Conservation (phyloP, 2,797 vertebrate genomes). For the Chaetophractus vellerosus region DNA sequence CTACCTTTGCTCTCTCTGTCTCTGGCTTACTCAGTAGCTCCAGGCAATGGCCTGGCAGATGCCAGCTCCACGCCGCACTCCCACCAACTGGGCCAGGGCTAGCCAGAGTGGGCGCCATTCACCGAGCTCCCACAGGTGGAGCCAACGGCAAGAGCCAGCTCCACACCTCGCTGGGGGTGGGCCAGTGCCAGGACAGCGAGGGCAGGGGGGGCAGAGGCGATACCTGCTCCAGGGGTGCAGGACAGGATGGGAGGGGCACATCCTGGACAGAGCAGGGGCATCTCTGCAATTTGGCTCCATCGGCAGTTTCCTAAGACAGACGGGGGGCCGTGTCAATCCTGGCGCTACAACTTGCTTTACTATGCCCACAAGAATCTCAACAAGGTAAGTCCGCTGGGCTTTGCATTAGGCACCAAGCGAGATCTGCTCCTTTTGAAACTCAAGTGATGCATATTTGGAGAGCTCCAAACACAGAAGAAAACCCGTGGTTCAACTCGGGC, state of each 20-base stretch:
- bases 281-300: not conserved
- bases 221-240: not conserved
- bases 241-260: not conserved
- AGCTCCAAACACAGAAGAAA: conserved; percentile 47
- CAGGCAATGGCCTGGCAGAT: not conserved
- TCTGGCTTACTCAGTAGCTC: not conserved
- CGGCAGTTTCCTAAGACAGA: not conserved
- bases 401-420: not conserved
- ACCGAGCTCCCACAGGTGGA: not conserved
- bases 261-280: not conserved
- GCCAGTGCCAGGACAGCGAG: too few relatives aligned
- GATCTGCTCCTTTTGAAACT: not conserved
- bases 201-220: too few relatives aligned
- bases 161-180: not conserved
- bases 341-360: not conserved
- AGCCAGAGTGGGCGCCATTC: not conserved
- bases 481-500: not conserved
- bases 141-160: not conserved
- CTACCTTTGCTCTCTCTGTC: not conserved
- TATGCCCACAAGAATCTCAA: not conserved
- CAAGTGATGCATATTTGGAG: not conserved
- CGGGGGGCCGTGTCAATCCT: not conserved
- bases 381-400: rapidly evolving
- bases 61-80: not conserved
- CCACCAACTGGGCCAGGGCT: not conserved